Evolutionary conservation across 1,140 invertebrate species (phyloP), one percentile per base, ranked within the genome.

Genomic region (Phenacoccus solenopsis): DNA sequence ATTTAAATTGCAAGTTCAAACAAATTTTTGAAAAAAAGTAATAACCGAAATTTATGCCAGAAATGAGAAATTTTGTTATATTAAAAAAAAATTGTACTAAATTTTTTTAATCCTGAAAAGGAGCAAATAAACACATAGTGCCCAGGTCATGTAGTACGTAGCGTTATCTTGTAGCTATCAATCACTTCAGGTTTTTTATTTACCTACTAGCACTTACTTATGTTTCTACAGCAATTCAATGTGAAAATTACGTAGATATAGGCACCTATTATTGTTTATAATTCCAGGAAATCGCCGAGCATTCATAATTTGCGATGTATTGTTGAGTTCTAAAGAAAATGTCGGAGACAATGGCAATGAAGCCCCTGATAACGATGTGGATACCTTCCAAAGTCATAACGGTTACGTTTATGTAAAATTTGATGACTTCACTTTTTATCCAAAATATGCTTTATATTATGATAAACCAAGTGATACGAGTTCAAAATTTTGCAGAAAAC

Each of bases 401-500:
- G 70, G 70, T 12, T 57, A 30, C 20, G 70, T 69, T 13, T 69
- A 59, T 28, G 67, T 71, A 1, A 70, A 74, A 72, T 74, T 73
- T 61, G 72, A 49, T 27, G 68, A 74, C 67, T 72, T 68, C 32
- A 67, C 72, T 69, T 74, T 57, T 71, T 72, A 70, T 67, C 71
- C 72, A 13, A 35, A 71, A 27, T 72, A 70, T 13, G 59, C 64
- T 22, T 24, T 71, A 1, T 68, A 68, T 28, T 68, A 68, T 21
- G 68, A 56, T 59, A 71, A 74, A 69, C 71, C 16, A 27, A 13
- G 27, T 67, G 64, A 32, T 13, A 5, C 5, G 5, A 5, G 5
- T 32, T 32, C 30, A 5, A 32, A 32, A 13, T 32, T 32, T 32
- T 7, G 13, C 13, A 32, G 30, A 32, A 32, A 32, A 7, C 30